Percentiles rank a stretch among this genome's conserved stretches.
Evolutionary conservation across 2,888 invertebrate species (phyloP).

Genomic region (Pegoplata infirma): DNA sequence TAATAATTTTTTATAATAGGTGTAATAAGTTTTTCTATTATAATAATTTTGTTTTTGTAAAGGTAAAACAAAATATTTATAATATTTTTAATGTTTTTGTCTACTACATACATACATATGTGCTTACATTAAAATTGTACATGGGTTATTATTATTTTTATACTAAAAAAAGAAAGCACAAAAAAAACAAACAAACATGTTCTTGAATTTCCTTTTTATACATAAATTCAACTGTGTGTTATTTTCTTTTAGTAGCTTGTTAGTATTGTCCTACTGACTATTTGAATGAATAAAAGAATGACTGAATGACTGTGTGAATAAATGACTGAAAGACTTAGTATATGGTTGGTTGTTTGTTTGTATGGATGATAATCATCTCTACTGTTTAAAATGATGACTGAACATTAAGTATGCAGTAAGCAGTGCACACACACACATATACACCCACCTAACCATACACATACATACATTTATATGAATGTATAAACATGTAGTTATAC

Average conservation of each 20-base stretch:
- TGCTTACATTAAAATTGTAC: no score
- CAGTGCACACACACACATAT: not conserved
- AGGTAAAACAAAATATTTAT: no score
- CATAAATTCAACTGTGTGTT: constrained; percentile 7
- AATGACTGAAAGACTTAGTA: not conserved
- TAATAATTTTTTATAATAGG: no score
- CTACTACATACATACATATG: no score
- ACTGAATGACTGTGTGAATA: not conserved
- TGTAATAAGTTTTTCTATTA: no score
- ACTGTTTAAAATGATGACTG: constrained; percentile 48
- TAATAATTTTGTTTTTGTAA: no score
- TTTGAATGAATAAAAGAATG: not conserved
- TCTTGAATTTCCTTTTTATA: constrained; percentile 16
- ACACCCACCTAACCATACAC: constrained; percentile 7
- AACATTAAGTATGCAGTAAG: constrained; percentile 55
- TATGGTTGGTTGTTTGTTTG: constrained; percentile 35
- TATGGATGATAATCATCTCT: constrained; percentile 33
- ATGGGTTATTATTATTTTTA: no score
- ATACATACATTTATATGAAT: constrained; percentile 1
- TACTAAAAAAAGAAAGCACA: not conserved
- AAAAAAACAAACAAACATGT: constrained; percentile 19
- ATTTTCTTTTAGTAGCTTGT: constrained; percentile 39
- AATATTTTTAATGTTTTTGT: no score
- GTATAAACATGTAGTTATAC: constrained; percentile 19
- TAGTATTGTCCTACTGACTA: constrained; percentile 13